Percentiles rank a stretch among this genome's conserved stretches.
These are phyloP conservation scores for Meteorus sp. DNA, from an alignment of 1,140 invertebrate species.

Conservation along the genomic window DNA sequence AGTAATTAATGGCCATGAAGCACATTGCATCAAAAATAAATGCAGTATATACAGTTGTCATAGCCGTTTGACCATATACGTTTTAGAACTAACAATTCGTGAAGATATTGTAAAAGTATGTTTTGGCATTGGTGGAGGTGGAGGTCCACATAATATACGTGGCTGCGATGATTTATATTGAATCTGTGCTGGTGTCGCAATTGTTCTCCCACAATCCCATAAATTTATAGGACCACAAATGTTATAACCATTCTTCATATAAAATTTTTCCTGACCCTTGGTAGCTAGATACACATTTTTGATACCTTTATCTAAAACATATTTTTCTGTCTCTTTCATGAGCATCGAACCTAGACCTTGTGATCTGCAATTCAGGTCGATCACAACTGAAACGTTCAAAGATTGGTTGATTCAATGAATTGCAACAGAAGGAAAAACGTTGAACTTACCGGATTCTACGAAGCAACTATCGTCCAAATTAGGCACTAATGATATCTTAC, in stretches of 20 bases:
- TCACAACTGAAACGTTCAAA: conserved; percentile 64
- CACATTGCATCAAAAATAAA: neutral
- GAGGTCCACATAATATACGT: conserved; percentile 38
- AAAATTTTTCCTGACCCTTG: conserved; percentile 76
- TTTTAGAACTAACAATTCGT: conserved; percentile 32
- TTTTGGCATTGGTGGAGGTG: conserved; percentile 53
- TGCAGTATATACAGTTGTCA: conserved; percentile 12
- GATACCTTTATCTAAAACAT: conserved; percentile 63
- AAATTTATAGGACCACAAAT: conserved; percentile 71
- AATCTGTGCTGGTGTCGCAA: conserved; percentile 23
- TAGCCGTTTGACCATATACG: conserved; percentile 44
- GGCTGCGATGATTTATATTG: conserved; percentile 14
- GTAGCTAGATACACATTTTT: conserved; percentile 73
- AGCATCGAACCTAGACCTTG: conserved; percentile 73
- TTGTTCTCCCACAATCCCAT: conserved; percentile 55
- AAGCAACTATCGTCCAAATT: conserved; percentile 69
- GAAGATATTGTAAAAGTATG: neutral
- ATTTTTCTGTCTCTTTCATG: conserved; percentile 71
- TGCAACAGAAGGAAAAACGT: neutral
- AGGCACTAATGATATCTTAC: conserved; percentile 71
- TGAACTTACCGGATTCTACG: conserved; percentile 65
- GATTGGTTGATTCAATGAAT: conserved; percentile 14
- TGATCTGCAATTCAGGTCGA: conserved; percentile 68
- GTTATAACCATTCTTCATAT: conserved; percentile 72
- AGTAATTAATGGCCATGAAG: neutral